Evolutionary conservation across 1,140 invertebrate genomes (phyloP).

Genomic region (Cotesia vestalis): DNA sequence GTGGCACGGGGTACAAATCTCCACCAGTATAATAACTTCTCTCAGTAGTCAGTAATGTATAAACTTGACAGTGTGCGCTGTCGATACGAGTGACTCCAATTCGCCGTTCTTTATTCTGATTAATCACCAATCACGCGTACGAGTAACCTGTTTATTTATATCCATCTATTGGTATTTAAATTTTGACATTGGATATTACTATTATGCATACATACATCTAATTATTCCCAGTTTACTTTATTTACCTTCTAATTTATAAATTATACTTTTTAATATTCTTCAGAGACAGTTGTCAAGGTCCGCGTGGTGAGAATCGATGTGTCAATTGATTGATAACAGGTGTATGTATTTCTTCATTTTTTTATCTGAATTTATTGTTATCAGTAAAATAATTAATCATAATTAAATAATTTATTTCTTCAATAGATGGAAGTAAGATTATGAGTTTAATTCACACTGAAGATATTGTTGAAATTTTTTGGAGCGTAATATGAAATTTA

Average conservation of each 20-base stretch:
- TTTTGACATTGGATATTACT: not conserved
- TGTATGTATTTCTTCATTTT: not conserved
- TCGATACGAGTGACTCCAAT: not conserved
- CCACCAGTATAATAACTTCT: not conserved
- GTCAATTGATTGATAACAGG: not conserved
- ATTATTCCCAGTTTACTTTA: not conserved
- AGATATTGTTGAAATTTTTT: not conserved
- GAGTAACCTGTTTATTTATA: too few species aligned
- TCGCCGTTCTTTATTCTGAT: not conserved
- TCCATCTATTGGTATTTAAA: too few species aligned
- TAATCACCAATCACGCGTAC: not conserved
- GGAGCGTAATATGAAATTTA: slow-evolving; percentile 1
- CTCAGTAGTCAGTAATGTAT: too few species aligned
- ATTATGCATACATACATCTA: not conserved
- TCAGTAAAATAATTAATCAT: not conserved
- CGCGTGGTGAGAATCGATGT: slow-evolving; percentile 21
- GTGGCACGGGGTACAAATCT: slow-evolving; percentile 34
- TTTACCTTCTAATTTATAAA: too few species aligned
- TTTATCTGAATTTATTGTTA: not conserved
- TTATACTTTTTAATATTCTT: too few species aligned
- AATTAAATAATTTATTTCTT: too few species aligned
- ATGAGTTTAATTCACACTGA: not conserved
- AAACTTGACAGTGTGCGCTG: too few species aligned
- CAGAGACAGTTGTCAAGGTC: not conserved
- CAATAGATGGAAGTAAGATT: not conserved